A percentile compares a stretch with the other conserved stretches of the same genome.
These are phyloP conservation scores for Sinocyclocheilus maitianheensis DNA, from an alignment of 2,113 vertebrate species.

Conservation along the genomic window DNA sequence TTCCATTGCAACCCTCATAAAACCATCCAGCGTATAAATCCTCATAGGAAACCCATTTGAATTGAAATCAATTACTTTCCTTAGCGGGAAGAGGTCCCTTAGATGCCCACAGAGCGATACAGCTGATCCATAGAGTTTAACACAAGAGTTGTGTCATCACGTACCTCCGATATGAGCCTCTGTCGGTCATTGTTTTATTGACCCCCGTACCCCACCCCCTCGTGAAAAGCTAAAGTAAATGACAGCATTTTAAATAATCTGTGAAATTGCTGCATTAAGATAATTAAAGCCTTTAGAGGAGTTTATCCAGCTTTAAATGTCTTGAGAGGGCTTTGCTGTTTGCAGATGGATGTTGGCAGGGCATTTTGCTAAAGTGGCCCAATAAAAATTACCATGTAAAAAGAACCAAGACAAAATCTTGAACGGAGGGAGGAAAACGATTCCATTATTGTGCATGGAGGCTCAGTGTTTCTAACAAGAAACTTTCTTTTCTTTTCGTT, in stretches of 20 bases:
- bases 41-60: constrained; percentile 61
- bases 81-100: constrained; percentile 26
- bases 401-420: constrained; percentile 36
- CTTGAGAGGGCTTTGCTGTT: constrained; percentile 36
- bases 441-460: background rate
- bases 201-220: constrained; percentile 1
- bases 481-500: background rate
- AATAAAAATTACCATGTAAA: constrained; percentile 44
- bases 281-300: constrained; percentile 57
- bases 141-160: constrained; percentile 39
- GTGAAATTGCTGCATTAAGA: constrained; percentile 53
- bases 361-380: constrained; percentile 52
- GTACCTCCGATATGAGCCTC: constrained; percentile 38
- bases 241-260: constrained; percentile 57
- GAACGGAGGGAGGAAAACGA: constrained; percentile 26
- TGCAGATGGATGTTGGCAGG: constrained; percentile 42
- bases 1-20: constrained; percentile 67
- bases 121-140: constrained; percentile 23
- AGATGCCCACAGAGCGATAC: constrained; percentile 43
- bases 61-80: constrained; percentile 62
- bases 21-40: constrained; percentile 63
- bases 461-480: background rate
- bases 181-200: background rate
- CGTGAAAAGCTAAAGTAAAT: constrained; percentile 49
- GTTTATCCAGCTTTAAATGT: constrained; percentile 54